A percentile compares a stretch with the other conserved stretches of the same genome.
Conservation (phyloP, 2,797 vertebrate genomes). For the Pseudochirops cupreus region DNA sequence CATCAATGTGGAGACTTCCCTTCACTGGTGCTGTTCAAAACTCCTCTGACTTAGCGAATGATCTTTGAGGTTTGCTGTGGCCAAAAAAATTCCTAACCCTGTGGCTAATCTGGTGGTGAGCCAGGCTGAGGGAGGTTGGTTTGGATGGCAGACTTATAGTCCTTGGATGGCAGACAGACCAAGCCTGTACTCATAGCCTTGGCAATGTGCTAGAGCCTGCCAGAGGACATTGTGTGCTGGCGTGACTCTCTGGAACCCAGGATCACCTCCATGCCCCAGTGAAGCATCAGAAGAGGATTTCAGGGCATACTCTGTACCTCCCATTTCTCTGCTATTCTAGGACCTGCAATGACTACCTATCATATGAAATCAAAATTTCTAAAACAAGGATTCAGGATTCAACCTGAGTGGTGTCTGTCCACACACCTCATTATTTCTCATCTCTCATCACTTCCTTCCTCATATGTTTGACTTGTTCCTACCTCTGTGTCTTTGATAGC, state of each 20-base stretch:
- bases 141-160: background rate
- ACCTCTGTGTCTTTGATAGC: background rate
- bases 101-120: background rate
- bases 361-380: background rate
- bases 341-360: background rate
- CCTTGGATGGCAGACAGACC: background rate
- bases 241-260: background rate
- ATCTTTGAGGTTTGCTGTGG: background rate
- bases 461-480: background rate
- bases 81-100: background rate
- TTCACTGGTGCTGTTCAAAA: background rate
- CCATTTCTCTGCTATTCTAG: background rate
- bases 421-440: background rate
- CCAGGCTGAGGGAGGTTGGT: background rate
- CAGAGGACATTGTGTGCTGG: background rate
- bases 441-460: background rate
- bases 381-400: background rate
- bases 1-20: background rate
- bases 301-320: background rate
- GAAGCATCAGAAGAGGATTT: background rate
- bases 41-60: background rate
- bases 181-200: background rate
- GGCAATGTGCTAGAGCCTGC: background rate
- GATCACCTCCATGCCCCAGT: background rate
- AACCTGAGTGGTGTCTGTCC: background rate